phyloP scores from a whole-genome alignment of 2,888 invertebrate species.

The Ochropacha duplaris region DNA sequence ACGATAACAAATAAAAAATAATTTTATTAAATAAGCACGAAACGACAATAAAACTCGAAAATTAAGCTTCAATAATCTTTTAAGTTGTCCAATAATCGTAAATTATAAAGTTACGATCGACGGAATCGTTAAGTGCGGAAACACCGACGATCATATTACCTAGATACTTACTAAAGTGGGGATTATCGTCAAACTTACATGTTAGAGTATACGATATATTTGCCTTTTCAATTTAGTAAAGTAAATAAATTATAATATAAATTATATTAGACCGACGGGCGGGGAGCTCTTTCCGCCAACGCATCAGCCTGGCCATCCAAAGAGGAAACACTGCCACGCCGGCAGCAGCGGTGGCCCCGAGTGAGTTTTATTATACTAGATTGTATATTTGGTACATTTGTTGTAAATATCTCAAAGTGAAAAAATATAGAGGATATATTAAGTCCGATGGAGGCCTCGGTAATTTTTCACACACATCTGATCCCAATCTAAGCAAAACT shows the following conservation, averaged over 20 bases:
- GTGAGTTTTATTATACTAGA: no score
- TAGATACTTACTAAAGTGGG: slow-evolving; percentile 42
- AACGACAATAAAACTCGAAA: slow-evolving; percentile 62
- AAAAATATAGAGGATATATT: no score
- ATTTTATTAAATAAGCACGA: slow-evolving; percentile 62
- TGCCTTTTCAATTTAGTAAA: slow-evolving; percentile 4
- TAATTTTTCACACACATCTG: no score
- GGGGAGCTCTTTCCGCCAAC: no score
- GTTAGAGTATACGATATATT: slow-evolving; percentile 14
- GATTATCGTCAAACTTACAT: slow-evolving; percentile 36
- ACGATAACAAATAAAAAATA: slow-evolving; percentile 29
- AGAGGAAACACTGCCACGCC: no score
- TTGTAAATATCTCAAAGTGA: no score
- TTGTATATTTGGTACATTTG: no score
- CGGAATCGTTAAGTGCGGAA: slow-evolving; percentile 44
- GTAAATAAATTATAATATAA: background rate
- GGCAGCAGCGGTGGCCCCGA: no score
- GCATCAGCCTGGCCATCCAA: no score
- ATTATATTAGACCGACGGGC: no score
- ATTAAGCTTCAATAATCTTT: slow-evolving; percentile 63
- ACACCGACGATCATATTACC: slow-evolving; percentile 42
- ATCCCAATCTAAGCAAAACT: no score
- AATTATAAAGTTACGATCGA: slow-evolving; percentile 57
- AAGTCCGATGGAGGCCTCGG: no score
- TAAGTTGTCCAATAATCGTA: slow-evolving; percentile 62